Base-by-base conservation (phyloP, 2,888 invertebrate genomes). In the Drosophila melanocephala region DNA sequence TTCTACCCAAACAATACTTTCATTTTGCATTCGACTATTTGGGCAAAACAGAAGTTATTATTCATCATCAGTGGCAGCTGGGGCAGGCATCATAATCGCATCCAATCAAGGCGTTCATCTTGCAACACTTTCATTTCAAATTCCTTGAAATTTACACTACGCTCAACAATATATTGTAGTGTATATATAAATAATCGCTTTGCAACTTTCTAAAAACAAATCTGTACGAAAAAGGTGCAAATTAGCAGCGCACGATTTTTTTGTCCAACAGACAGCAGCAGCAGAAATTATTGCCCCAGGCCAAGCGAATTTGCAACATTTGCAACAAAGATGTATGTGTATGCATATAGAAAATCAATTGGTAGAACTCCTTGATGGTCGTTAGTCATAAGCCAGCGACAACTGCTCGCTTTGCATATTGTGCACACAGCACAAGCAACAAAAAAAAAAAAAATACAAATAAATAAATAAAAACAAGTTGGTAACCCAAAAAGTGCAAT, bases 401-500 rank as follows among this genome's bases (percentile, higher is more conserved):
- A 37, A 35, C 22, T 51, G 59, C 72, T 72, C 51, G 71, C 72
- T 86, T 81, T 84, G 82, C 70, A 73, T 80, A 80, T 80, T 75
- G 80, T 76, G 68, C 72, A 26, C 47, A 26, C 47, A 47, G 5
- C 22, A 26, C 62, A 68, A 63, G 47, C 50, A 64, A 58, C 28
- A 47, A 69, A 42, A 6, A 57, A 19, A 16, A 47, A 69, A 42
- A 6, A 57, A 19, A 16, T 22, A 30, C 10, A 35, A 32, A 10
- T 30, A 28, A 60, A 6, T 16, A 55, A 63, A n/a, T 30, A 32
- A 55, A 53, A 47, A 67, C 50, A 71, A 56, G 65, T 59, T 72
- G 70, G 60, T 87, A 90, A 91, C 91, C 91, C 81, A 83, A 91
- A 91, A 90, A 78, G 55, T 53, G 72, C 84, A 81, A 91, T 89